A percentile compares a stretch with the other conserved stretches of the same genome.
These are phyloP conservation scores for Distichodus sexfasciatus DNA, from an alignment of 2,797 vertebrate species.

Conservation along the genomic window DNA sequence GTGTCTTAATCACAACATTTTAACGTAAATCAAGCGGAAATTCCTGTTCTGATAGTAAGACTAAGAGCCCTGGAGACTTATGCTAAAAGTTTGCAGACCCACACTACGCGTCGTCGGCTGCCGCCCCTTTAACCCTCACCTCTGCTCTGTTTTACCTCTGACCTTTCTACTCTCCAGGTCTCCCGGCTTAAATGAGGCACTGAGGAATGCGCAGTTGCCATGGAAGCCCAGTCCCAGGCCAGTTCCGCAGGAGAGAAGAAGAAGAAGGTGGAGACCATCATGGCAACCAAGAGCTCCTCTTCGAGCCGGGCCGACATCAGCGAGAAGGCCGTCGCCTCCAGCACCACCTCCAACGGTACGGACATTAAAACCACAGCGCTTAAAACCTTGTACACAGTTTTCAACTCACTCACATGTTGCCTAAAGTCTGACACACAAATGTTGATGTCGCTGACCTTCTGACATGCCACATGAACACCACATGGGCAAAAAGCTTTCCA, in stretches of 20 bases:
- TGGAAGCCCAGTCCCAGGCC: constrained; percentile 97
- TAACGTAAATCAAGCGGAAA: no score
- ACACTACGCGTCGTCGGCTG: no score
- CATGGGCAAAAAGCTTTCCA: no score
- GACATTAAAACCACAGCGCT: neutral
- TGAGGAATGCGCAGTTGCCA: constrained; percentile 95
- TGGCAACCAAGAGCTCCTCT: constrained; percentile 85
- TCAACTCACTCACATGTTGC: neutral
- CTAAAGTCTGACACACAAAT: neutral
- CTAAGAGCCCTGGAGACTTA: no score
- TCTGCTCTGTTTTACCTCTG: no score
- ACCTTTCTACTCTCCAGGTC: constrained; percentile 65
- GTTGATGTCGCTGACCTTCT: no score
- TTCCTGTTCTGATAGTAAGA: no score
- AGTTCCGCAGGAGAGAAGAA: constrained; percentile 92
- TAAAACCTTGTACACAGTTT: neutral
- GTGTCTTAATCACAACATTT: neutral
- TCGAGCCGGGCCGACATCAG: constrained; percentile 89
- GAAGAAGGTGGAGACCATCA: constrained; percentile 91
- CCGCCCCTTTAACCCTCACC: no score
- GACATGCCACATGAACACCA: no score
- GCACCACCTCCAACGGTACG: constrained; percentile 97
- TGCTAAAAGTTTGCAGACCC: no score
- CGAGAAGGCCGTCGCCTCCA: constrained; percentile 97
- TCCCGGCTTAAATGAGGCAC: constrained; percentile 75